phyloP scores from a whole-genome alignment of 2,113 vertebrate species.

The Callaeas wilsoni region DNA sequence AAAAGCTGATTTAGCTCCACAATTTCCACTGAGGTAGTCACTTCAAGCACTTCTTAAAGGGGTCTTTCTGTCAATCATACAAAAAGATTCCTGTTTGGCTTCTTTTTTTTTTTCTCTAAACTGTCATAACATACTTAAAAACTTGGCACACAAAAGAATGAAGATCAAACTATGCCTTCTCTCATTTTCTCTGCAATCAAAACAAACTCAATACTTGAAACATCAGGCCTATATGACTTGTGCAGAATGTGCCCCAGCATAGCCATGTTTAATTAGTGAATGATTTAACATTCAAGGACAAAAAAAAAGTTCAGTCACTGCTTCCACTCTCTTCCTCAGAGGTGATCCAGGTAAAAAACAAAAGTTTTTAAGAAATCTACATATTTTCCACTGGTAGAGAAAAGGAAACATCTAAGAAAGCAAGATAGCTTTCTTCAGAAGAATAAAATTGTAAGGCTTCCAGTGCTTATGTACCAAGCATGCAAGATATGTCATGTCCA shows the following conservation, averaged over 20 bases:
- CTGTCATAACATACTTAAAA: neutral
- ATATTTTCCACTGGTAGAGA: neutral
- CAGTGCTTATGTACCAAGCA: neutral
- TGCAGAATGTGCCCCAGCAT: neutral
- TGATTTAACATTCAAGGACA: neutral
- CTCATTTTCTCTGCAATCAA: conserved; percentile 1
- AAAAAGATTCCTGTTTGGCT: neutral
- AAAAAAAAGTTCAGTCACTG: neutral
- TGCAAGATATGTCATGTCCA: neutral
- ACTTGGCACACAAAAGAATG: neutral
- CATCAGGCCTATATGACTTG: neutral
- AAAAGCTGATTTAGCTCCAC: neutral
- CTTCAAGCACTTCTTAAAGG: neutral
- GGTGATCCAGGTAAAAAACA: neutral
- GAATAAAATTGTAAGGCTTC: neutral
- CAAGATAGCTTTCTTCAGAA: neutral
- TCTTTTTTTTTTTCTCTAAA: neutral
- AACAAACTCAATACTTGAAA: neutral
- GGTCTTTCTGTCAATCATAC: neutral
- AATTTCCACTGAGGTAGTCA: conserved; percentile 11
- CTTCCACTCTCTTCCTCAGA: neutral
- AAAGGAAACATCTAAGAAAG: neutral
- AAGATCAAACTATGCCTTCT: neutral
- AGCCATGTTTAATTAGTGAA: neutral
- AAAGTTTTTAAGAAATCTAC: neutral